phyloP scores from a whole-genome alignment of 2,113 vertebrate species.

The Collichthys lucidus region DNA sequence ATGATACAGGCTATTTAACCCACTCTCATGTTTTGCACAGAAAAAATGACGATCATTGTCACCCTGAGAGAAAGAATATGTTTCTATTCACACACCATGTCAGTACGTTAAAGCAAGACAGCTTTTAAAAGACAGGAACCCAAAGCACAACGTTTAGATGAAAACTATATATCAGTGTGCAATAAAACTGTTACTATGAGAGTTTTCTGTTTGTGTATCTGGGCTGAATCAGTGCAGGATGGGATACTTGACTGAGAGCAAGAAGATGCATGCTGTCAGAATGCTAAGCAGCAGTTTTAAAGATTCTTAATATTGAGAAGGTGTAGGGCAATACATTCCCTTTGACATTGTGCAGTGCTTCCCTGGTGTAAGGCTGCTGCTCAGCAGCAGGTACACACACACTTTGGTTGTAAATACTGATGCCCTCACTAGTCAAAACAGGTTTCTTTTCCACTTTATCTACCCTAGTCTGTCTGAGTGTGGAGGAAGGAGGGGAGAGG shows the following conservation, averaged over 20 bases:
- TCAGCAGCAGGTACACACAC: constrained; percentile 64
- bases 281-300: constrained; percentile 73
- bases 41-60: constrained; percentile 33
- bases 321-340: constrained; percentile 65
- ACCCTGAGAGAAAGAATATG: constrained; percentile 11
- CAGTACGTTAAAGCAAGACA: constrained; percentile 31
- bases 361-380: constrained; percentile 43
- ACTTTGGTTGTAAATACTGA: constrained; percentile 69
- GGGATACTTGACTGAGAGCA: constrained; percentile 59
- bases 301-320: constrained; percentile 65
- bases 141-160: constrained; percentile 46
- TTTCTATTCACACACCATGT: constrained; percentile 5
- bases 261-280: constrained; percentile 60
- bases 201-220: constrained; percentile 39
- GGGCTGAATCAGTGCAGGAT: constrained; percentile 26
- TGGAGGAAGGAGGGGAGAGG: constrained; percentile 5
- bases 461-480: constrained; percentile 35
- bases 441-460: constrained; percentile 61
- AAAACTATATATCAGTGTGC: constrained; percentile 51
- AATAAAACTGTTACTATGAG: constrained; percentile 15
- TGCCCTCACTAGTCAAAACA: constrained; percentile 54
- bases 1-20: constrained; percentile 36
- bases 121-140: constrained; percentile 25
- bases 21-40: constrained; percentile 38
- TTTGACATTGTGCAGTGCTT: constrained; percentile 63